phyloP scores from a whole-genome alignment of 64 coral and sea anemone species.

The Actinia tenebrosa region DNA sequence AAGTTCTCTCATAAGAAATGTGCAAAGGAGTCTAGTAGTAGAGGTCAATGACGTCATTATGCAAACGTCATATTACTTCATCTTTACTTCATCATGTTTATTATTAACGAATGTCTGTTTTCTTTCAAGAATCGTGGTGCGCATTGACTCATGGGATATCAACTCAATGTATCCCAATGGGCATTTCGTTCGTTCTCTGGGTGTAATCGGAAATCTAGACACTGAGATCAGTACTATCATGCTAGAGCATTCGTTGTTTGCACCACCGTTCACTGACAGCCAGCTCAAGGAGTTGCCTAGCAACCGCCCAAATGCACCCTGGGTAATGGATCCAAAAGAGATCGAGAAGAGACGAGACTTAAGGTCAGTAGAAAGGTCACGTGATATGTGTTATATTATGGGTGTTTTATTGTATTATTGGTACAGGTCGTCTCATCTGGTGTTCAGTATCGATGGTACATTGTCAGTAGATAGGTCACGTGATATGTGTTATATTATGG shows the following conservation, averaged over 20 bases:
- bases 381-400: background rate
- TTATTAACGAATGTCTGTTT: background rate
- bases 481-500: background rate
- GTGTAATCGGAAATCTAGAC: constrained; percentile 67
- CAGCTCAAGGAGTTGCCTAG: constrained; percentile 71
- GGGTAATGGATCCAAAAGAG: constrained; percentile 65
- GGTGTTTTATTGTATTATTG: background rate
- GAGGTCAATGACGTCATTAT: too few relatives aligned
- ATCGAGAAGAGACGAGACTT: constrained; percentile 62
- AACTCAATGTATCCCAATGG: constrained; percentile 84
- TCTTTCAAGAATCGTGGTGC: constrained; percentile 62
- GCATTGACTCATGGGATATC: constrained; percentile 85
- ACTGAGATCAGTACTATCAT: constrained; percentile 76
- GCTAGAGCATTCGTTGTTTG: constrained; percentile 78
- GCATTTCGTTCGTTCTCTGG: constrained; percentile 79
- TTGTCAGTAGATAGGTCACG: constrained; percentile 28
- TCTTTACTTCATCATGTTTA: too few relatives aligned
- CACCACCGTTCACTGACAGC: constrained; percentile 72
- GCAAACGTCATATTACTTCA: too few relatives aligned
- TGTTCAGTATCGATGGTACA: constrained; percentile 34
- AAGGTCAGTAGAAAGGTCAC: constrained; percentile 38
- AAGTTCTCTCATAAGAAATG: too few relatives aligned
- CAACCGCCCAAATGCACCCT: constrained; percentile 52
- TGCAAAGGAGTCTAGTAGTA: too few relatives aligned
- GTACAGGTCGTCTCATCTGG: constrained; percentile 54